These are phyloP conservation scores for Sceloporus tristichus DNA, from an alignment of 2,113 vertebrate species.

Conservation along the genomic window DNA sequence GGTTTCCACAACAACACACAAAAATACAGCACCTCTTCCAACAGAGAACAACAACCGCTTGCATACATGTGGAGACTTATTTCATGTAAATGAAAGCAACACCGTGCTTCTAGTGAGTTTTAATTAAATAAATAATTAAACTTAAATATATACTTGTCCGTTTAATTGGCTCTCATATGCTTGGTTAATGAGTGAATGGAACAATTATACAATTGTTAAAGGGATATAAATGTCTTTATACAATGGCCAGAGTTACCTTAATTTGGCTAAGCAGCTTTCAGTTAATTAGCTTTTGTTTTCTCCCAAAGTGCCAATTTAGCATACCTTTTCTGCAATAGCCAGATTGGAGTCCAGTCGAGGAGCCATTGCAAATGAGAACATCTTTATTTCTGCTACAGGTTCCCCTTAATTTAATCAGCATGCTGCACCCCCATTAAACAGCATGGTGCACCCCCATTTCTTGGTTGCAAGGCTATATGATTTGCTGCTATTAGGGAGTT, in stretches of 20 bases:
- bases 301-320: constrained; percentile 16
- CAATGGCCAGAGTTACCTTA: constrained; percentile 17
- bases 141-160: constrained; percentile 38
- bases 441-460: background rate
- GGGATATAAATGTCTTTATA: constrained; percentile 29
- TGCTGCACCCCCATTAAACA: background rate
- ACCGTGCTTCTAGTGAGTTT: constrained; percentile 14
- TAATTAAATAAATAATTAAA: constrained; percentile 38
- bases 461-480: background rate
- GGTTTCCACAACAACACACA: too few species aligned
- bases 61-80: background rate
- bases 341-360: background rate
- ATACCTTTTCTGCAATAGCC: background rate
- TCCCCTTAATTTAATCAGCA: constrained; percentile 24
- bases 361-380: constrained; percentile 8
- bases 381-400: constrained; percentile 1
- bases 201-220: constrained; percentile 62
- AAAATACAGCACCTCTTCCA: background rate
- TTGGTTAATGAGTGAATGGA: constrained; percentile 78
- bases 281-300: background rate
- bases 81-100: constrained; percentile 26
- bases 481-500: background rate
- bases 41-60: background rate
- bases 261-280: constrained; percentile 17
- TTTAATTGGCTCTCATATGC: constrained; percentile 54